Base-by-base conservation (phyloP, 2,797 vertebrate genomes). In the Ammospiza maritima region DNA sequence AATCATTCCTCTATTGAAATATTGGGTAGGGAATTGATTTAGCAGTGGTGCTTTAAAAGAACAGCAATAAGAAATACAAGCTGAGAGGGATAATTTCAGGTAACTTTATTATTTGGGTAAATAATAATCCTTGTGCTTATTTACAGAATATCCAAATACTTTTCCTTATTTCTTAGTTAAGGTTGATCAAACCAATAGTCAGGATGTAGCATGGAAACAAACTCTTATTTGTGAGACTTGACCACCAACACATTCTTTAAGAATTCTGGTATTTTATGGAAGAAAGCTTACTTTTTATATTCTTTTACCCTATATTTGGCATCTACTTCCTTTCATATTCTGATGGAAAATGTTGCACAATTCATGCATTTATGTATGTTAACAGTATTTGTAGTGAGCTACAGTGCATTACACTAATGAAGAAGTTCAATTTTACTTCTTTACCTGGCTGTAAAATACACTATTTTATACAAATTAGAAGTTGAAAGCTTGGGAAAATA, bases 401-500 rank as follows among this genome's bases (percentile, higher is more conserved):
- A 56, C 58, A 86, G 89, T 82, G 51, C 58, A 53, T 91, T 85
- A 13, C 87, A 13, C 54, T 91, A 77, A 81, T 84, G 70, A 85
- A 88, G 76, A 91, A 82, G 78, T 92, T 94, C 79, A 83, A 89
- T 95, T 97, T 93, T 93, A 96, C 80, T 72, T 90, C 53, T 91
- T 94, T 95, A 86, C 80, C 75, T 88, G 72, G 66, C 72, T 91
- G 79, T 93, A 88, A 95, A 95, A 90, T 93, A 85, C 87, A 72
- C 91, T 88, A 21, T 71, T 94, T 95, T 79, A 84, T 93, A 77
- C 64, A 95, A 92, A 85, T 90, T 66, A 96, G 78, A 96, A 93
- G 62, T 85, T 91, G 56, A 96, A 96, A 96, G 72, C 80, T 90
- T 95, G 78, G 30, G 54, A 95, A 97, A 97, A 96, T 97, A 95